These are phyloP conservation scores for Amiota communis DNA, from an alignment of 2,888 invertebrate species.

Conservation along the genomic window DNA sequence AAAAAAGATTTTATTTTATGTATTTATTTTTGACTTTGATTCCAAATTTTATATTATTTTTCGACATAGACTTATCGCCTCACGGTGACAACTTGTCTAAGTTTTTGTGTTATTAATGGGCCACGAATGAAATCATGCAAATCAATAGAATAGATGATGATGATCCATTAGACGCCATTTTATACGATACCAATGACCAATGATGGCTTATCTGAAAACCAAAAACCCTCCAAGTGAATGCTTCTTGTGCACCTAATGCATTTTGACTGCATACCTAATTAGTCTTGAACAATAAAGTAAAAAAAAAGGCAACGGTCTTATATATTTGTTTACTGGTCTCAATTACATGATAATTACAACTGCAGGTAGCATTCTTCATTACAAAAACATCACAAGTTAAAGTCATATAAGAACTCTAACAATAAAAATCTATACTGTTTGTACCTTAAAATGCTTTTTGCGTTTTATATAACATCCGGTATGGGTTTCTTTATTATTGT, in stretches of 20 bases:
- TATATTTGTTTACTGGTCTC: neutral
- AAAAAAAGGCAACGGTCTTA: neutral
- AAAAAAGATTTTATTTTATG: neutral
- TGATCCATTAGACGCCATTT: slow-evolving; percentile 26
- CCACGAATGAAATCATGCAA: slow-evolving; percentile 23
- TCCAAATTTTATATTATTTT: slow-evolving; percentile 1
- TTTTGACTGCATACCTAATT: slow-evolving; percentile 50
- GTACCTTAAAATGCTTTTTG: too few relatives aligned
- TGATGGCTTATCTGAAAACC: slow-evolving; percentile 47
- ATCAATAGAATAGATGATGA: slow-evolving; percentile 55
- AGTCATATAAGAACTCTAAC: neutral
- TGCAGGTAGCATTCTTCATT: neutral
- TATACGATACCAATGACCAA: slow-evolving; percentile 41
- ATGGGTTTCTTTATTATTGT: too few relatives aligned
- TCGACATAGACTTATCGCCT: neutral
- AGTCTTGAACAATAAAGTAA: slow-evolving; percentile 47
- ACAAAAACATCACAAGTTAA: too few relatives aligned
- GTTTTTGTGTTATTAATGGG: slow-evolving; percentile 45
- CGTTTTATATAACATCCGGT: too few relatives aligned
- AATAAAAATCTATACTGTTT: too few relatives aligned
- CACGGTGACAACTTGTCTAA: slow-evolving; percentile 41
- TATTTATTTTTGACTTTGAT: neutral
- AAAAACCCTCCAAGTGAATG: slow-evolving; percentile 15
- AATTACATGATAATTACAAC: slow-evolving; percentile 11
- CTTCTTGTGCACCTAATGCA: slow-evolving; percentile 12